These are phyloP conservation scores for Spongilla lacustris DNA, from an alignment of 37 sponge, comb jelly and placozoan species.

Conservation along the genomic window DNA sequence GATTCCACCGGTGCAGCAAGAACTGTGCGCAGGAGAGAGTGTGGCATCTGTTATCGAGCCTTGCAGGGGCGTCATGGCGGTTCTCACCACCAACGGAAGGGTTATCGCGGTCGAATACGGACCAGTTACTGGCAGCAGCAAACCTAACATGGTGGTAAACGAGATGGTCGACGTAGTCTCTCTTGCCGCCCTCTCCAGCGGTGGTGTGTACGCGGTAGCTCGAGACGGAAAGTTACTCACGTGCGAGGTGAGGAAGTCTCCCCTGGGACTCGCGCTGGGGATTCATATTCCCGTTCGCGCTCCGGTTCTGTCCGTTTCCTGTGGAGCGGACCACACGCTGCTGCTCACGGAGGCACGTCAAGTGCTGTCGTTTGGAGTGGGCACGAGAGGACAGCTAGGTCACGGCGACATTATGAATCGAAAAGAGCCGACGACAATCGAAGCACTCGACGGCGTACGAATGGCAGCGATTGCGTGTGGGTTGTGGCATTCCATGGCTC, in stretches of 20 bases:
- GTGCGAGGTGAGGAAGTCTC: neutral
- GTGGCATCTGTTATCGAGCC: neutral
- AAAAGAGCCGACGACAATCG: conserved; percentile 37
- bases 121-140: neutral
- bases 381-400: conserved; percentile 76
- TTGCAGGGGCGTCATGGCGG: neutral
- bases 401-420: conserved; percentile 66
- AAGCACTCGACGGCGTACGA: conserved; percentile 59
- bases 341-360: conserved; percentile 22
- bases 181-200: neutral
- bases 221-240: neutral
- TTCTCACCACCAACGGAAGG: neutral
- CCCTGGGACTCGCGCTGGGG: neutral
- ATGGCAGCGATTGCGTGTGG: conserved; percentile 60
- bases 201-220: neutral
- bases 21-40: neutral
- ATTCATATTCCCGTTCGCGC: neutral
- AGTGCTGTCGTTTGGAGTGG: conserved; percentile 55
- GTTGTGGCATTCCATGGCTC: conserved; percentile 50
- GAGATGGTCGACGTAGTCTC: neutral
- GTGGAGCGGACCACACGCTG: conserved; percentile 48
- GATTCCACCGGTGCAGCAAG: neutral
- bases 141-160: neutral
- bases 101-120: neutral
- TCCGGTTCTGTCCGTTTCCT: conserved; percentile 23